Conservation (phyloP, 2,797 vertebrate species). For the Rhynchonycteris naso region DNA sequence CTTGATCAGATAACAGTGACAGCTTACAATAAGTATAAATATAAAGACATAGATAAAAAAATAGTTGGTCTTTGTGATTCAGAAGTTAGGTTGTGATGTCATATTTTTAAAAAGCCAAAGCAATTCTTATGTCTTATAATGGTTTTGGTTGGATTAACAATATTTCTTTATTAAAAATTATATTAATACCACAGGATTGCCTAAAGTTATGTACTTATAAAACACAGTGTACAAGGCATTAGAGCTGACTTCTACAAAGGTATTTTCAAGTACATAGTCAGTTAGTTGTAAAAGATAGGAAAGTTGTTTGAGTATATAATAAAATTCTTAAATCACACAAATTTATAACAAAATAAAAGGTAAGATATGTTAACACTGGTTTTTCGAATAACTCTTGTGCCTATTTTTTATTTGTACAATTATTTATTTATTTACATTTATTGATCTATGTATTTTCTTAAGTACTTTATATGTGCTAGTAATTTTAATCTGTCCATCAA, state of each 20-base stretch:
- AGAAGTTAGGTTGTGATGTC: background rate
- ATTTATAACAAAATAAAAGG: background rate
- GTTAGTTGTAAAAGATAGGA: background rate
- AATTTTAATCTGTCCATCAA: background rate
- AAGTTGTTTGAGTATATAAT: background rate
- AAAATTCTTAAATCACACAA: background rate
- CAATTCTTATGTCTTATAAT: background rate
- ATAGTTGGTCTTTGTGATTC: background rate
- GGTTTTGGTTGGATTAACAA: background rate
- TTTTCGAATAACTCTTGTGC: background rate
- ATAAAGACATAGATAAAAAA: background rate
- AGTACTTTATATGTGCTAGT: background rate
- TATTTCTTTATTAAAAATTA: conserved; percentile 4
- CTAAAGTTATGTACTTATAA: background rate
- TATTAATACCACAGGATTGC: background rate
- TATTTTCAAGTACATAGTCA: background rate
- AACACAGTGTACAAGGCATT: background rate
- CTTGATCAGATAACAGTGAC: background rate
- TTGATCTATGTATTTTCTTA: background rate
- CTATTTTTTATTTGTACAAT: background rate
- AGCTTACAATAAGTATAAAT: background rate
- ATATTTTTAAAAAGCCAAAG: background rate
- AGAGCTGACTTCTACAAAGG: background rate
- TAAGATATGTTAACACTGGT: background rate
- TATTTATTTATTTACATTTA: background rate